Percentiles rank a stretch among this genome's conserved stretches.
phyloP scores from a whole-genome alignment of 2,888 invertebrate genomes.

The Phengaris alcon region DNA sequence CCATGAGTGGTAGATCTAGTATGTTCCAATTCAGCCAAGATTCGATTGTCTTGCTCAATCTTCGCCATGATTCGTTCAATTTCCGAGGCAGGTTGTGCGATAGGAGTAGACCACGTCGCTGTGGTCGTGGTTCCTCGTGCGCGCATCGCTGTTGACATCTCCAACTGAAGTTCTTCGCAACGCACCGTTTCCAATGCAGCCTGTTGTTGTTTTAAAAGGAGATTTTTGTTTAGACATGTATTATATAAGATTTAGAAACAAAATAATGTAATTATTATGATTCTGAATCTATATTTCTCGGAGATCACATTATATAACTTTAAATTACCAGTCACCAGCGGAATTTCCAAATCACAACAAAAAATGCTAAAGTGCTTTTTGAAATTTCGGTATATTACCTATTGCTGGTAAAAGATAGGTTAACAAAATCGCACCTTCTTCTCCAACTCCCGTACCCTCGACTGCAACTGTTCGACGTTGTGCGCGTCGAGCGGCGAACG shows the following conservation, averaged over 20 bases:
- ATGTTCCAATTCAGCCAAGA: conserved; percentile 93
- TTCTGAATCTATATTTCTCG: too few species aligned
- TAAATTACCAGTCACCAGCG: too few species aligned
- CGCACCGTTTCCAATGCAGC: conserved; percentile 83
- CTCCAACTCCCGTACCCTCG: conserved; percentile 92
- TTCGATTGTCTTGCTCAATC: conserved; percentile 93
- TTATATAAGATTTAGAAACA: too few species aligned
- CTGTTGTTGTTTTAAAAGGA: conserved; percentile 47
- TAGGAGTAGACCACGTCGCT: conserved; percentile 60
- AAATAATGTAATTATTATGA: too few species aligned
- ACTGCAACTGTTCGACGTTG: conserved; percentile 86
- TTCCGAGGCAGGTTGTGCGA: conserved; percentile 82
- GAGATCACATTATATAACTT: too few species aligned
- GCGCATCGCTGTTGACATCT: conserved; percentile 86
- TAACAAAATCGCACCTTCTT: conserved; percentile 83
- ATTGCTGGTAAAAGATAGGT: too few species aligned
- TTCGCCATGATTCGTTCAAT: conserved; percentile 97
- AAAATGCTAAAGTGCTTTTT: too few species aligned
- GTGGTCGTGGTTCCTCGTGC: conserved; percentile 63
- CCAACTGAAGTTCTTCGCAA: conserved; percentile 94
- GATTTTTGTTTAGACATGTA: too few species aligned
- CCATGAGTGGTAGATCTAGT: conserved; percentile 85
- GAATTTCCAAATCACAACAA: too few species aligned
- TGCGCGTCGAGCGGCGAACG: conserved; percentile 69
- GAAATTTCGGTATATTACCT: too few species aligned